phyloP scores from a whole-genome alignment of 2,113 vertebrate species.

The Hyaena hyaena region DNA sequence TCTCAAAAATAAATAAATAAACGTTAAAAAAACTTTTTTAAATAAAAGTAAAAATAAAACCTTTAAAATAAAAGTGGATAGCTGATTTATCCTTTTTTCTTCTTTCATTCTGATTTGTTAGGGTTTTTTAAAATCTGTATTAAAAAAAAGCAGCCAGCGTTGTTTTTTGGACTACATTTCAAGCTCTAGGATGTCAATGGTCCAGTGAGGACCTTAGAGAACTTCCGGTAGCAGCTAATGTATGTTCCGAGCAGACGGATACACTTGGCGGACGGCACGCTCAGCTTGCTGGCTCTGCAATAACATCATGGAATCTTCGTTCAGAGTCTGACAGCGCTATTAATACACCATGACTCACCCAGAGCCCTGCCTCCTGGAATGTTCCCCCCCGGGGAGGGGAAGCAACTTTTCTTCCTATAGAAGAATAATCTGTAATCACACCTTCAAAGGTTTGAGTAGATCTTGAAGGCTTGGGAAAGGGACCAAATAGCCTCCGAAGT shows the following conservation, averaged over 20 bases:
- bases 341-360: conserved; percentile 58
- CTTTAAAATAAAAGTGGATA: not conserved
- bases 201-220: not conserved
- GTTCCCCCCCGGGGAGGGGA: not conserved
- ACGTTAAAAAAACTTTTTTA: not conserved
- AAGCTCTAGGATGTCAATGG: not conserved
- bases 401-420: not conserved
- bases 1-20: too few species aligned
- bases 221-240: not conserved
- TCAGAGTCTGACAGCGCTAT: conserved; percentile 35
- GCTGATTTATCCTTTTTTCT: not conserved
- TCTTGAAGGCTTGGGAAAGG: not conserved
- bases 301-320: not conserved
- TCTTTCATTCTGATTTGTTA: not conserved
- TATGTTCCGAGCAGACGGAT: not conserved
- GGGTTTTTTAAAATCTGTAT: not conserved
- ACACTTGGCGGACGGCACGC: not conserved
- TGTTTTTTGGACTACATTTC: not conserved
- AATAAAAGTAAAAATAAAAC: not conserved
- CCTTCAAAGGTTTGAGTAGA: not conserved
- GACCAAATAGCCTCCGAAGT: not conserved
- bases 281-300: not conserved
- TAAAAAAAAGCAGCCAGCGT: not conserved
- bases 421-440: not conserved
- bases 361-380: conserved; percentile 27